Evolutionary conservation across 1,140 invertebrate species (phyloP), one percentile per base, ranked within the genome.

Genomic region (Zeugodacus cucurbitae): DNA sequence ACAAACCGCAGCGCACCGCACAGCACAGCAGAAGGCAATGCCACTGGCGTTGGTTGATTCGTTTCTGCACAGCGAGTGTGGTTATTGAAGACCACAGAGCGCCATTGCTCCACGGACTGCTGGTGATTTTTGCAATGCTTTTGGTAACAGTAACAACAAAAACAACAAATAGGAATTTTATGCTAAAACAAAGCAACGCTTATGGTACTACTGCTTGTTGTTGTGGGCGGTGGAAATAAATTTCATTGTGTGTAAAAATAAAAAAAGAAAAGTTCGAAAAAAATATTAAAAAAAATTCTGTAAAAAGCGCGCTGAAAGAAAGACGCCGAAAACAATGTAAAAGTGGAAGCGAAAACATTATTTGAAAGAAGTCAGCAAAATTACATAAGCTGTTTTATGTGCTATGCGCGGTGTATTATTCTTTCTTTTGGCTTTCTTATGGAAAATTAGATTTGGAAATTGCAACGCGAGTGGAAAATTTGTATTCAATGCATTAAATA

Each of bases 401-500:
- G 67, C 34, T 54, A 41, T 11, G 74, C 14, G 29, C 10, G 58
- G n/a, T n/a, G n/a, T n/a, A n/a, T n/a, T 62, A 26, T n/a, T 62
- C 26, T 82, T 82, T 48, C 37, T 82, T 26, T 48, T 82, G 7
- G 32, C 37, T 48, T 82, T 48, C n/a, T 48, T 48, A 78, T 41
- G 11, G n/a, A 44, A 82, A 82, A 82, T 82, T 82, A 82, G 74
- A 82, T 48, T 82, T 48, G 20, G n/a, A 82, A 48, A 82, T 82
- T 48, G 37, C 74, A 82, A 44, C 7, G 34, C 26, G 74, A 48
- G n/a, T 54, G 41, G 41, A 48, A 82, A 82, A 48, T 82, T 82
- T 48, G 74, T 82, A 82, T 82, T 82, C 74, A 82, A 82, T 48
- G 74, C 74, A 82, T 74, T 74, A 74, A 74, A 82, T 82, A 82